phyloP scores from a whole-genome alignment of 2,888 invertebrate species.

The Stenodema calcarata region DNA sequence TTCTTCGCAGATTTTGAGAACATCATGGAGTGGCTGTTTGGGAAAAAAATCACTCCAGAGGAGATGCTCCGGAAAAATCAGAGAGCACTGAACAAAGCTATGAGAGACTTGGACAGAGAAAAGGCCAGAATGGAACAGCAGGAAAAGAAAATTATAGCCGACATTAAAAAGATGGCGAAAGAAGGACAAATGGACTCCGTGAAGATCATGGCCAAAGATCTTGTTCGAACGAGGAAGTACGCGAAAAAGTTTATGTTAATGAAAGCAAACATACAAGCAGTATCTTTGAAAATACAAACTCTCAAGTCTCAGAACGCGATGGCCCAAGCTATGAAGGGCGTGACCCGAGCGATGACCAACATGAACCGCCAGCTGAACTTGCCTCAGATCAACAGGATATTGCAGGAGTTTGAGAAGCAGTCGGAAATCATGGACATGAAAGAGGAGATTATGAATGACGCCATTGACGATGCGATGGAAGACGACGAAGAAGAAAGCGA shows the following conservation, averaged over 20 bases:
- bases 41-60: conserved; percentile 93
- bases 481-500: conserved; percentile 98
- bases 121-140: conserved; percentile 96
- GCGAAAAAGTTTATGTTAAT: conserved; percentile 98
- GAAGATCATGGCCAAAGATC: conserved; percentile 98
- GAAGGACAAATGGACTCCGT: conserved; percentile 99
- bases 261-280: conserved; percentile 99
- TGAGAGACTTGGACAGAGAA: conserved; percentile 96
- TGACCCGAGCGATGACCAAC: conserved; percentile 96
- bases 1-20: conserved; percentile 35
- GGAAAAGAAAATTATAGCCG: conserved; percentile 97
- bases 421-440: conserved; percentile 99
- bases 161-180: conserved; percentile 98
- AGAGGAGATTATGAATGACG: conserved; percentile 99
- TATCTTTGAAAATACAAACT: conserved; percentile 96
- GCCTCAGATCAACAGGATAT: conserved; percentile 97
- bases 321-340: conserved; percentile 99
- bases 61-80: conserved; percentile 99
- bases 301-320: conserved; percentile 97
- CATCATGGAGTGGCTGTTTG: conserved; percentile 90
- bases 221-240: conserved; percentile 93
- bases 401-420: conserved; percentile 98
- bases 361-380: conserved; percentile 97
- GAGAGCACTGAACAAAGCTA: conserved; percentile 95
- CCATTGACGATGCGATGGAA: conserved; percentile 99